Conservation (phyloP, 23 tunicate species). For the Pegea sp. region DNA sequence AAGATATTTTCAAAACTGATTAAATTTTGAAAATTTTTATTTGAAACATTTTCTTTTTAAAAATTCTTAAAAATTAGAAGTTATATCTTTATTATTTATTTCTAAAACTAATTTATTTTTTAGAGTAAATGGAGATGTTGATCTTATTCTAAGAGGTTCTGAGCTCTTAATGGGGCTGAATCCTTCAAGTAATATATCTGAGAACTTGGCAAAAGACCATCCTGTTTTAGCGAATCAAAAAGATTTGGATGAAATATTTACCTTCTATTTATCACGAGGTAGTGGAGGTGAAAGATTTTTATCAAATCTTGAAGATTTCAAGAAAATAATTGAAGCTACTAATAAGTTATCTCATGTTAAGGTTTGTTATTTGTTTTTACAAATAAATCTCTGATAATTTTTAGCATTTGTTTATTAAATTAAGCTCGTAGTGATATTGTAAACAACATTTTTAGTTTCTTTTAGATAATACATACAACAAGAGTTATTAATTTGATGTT, state of each 20-base stretch:
- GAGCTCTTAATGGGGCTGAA: constrained; percentile 18
- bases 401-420: background rate
- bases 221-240: constrained; percentile 3
- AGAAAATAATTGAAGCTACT: constrained; percentile 20
- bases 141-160: constrained; percentile 52
- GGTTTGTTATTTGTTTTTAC: constrained; percentile 3
- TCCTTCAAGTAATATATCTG: constrained; percentile 9
- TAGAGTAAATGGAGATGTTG: constrained; percentile 70
- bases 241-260: constrained; percentile 45
- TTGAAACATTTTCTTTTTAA: no score
- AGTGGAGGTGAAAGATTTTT: constrained; percentile 83
- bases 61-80: no score
- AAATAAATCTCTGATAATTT: background rate
- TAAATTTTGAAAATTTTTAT: no score
- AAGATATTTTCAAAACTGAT: no score
- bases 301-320: constrained; percentile 20
- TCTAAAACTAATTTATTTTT: background rate
- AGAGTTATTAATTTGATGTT: background rate
- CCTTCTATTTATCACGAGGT: constrained; percentile 36
- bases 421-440: background rate
- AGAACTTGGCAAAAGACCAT: constrained; percentile 15
- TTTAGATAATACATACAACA: background rate
- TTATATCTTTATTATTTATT: background rate
- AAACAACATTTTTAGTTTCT: background rate
- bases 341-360: constrained; percentile 13